A percentile compares a stretch with the other conserved stretches of the same genome.
phyloP scores from a whole-genome alignment of 2,113 vertebrate species.

The Malaclemys terrapin region DNA sequence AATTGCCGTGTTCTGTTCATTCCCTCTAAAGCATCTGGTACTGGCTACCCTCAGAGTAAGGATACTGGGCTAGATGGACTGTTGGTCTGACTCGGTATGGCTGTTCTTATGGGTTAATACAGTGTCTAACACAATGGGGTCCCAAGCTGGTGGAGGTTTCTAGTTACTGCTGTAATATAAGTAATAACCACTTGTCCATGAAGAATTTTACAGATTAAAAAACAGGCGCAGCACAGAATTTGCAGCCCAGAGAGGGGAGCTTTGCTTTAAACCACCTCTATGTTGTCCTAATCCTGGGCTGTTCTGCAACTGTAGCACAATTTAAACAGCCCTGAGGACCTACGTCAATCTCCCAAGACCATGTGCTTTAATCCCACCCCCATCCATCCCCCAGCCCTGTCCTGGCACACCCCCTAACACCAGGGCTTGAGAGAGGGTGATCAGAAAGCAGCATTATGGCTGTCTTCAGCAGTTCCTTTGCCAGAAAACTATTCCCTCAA shows the following conservation, averaged over 20 bases:
- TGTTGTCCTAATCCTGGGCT: neutral
- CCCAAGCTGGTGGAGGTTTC: fast-evolving
- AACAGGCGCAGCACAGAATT: neutral
- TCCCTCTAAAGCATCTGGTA: neutral
- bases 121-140: neutral
- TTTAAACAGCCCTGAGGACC: neutral
- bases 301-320: neutral
- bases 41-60: neutral
- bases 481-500: fast-evolving
- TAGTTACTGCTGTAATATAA: neutral
- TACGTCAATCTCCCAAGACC: neutral
- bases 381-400: fast-evolving
- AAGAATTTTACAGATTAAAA: neutral
- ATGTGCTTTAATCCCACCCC: neutral
- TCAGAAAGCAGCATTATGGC: neutral
- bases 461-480: neutral
- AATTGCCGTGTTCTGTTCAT: neutral
- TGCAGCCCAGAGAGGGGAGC: neutral
- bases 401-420: neutral
- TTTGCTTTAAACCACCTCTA: neutral
- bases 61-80: neutral
- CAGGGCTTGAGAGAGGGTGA: fast-evolving
- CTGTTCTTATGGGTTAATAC: neutral
- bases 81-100: neutral
- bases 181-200: neutral